Evolutionary conservation across 2,113 vertebrate species (phyloP), one percentile per base, ranked within the genome.

Genomic region (Capricornis sumatraensis): DNA sequence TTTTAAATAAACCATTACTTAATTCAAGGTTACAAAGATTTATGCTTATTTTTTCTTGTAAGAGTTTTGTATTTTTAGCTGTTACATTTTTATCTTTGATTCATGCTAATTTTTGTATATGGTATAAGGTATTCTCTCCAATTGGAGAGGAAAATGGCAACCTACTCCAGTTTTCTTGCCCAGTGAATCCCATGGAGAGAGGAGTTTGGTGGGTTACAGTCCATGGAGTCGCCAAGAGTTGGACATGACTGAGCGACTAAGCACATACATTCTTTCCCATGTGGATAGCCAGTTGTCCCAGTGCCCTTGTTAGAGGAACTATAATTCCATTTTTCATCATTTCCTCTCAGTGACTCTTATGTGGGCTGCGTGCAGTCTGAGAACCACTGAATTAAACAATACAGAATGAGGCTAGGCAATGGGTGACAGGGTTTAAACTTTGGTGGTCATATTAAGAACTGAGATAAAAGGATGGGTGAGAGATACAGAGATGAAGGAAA

Each of bases 61-160:
- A 57, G 43, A 93, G 16, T 96, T 96, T 94, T 90, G 2, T 74
- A 76, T 71, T 86, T 96, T 96, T 81, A 97, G 79, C 11, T 84
- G 25, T 84, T 87, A 94, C 17, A 33, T 25, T 83, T 62, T 95
- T 67, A 45, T 88, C 21, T 96, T 94, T 91, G 88, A 88, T 55
- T n/a, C 11, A 76, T 43, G 28, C 40, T 87, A 76, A 83, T 60
- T 87, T 95, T 91, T 78, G 9, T 88, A 43, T 89, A 86, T 9
- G 10, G 71, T 40, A 3, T 78, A 57, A 89, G 10, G 17, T 52
- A 57, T 52, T 90, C 27, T 94, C 95, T 52, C 86, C 84, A 16
- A 23, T 13, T 76, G 71, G 40, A 76, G 40, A 76, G 43, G 71
- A 43, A 76, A 76, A 43, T 76, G 71, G 71, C 36, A 76, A 76